These are phyloP conservation scores for Drosophila hydei DNA, from an alignment of 1,140 invertebrate species.

Conservation along the genomic window DNA sequence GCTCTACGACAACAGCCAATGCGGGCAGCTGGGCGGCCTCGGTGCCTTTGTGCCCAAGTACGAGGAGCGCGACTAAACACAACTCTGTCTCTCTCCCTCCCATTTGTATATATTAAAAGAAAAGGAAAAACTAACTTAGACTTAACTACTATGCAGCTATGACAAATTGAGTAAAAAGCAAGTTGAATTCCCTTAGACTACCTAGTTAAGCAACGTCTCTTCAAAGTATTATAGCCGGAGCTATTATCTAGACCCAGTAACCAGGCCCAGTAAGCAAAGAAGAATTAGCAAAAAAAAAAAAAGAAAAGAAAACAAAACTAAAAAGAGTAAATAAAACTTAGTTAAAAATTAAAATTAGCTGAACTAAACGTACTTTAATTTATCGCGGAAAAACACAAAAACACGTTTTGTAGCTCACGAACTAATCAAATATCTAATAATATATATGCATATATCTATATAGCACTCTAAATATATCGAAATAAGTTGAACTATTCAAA, in stretches of 20 bases:
- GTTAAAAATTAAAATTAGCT: slow-evolving; percentile 25
- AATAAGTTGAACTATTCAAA: slow-evolving; percentile 25
- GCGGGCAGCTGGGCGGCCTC: slow-evolving; percentile 74
- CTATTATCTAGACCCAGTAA: slow-evolving; percentile 42
- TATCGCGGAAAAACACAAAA: slow-evolving; percentile 4
- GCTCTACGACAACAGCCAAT: slow-evolving; percentile 88
- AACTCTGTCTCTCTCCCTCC: background rate
- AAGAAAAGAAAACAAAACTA: slow-evolving; percentile 18
- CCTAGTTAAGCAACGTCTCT: slow-evolving; percentile 7
- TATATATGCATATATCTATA: slow-evolving; percentile 18
- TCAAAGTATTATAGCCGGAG: slow-evolving; percentile 60
- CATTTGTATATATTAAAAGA: no score
- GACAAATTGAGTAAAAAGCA: slow-evolving; percentile 8
- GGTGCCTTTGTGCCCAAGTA: slow-evolving; percentile 80
- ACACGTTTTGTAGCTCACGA: slow-evolving; percentile 14
- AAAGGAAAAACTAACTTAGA: background rate
- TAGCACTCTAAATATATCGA: slow-evolving; percentile 22
- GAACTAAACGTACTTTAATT: slow-evolving; percentile 22
- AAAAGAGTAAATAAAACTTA: slow-evolving; percentile 41
- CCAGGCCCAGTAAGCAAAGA: slow-evolving; percentile 50
- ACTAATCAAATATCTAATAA: slow-evolving; percentile 19
- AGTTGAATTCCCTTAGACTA: no score
- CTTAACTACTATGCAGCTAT: slow-evolving; percentile 18
- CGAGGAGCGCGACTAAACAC: slow-evolving; percentile 75
- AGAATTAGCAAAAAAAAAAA: slow-evolving; percentile 56